Evolutionary conservation across 2,797 vertebrate genomes (phyloP).

Genomic region (Caiman crocodilus): DNA sequence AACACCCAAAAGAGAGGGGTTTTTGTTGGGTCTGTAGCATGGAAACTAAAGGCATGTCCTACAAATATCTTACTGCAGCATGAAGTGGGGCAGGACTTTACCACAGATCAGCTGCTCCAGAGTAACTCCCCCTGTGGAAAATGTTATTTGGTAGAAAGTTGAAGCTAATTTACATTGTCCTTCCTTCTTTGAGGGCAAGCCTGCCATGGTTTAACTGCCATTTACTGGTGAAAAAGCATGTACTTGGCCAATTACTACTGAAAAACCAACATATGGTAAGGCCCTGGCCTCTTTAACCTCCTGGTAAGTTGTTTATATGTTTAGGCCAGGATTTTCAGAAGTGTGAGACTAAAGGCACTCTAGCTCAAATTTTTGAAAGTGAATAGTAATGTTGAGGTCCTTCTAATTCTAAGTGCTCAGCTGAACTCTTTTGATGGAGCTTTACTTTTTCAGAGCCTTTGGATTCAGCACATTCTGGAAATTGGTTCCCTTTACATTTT

Average conservation of each 20-base stretch:
- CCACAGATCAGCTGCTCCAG: no score
- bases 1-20: neutral
- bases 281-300: no score
- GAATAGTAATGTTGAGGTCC: neutral
- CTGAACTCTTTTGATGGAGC: neutral
- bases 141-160: no score
- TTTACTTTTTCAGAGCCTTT: neutral
- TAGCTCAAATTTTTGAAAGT: neutral
- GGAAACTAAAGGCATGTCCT: neutral
- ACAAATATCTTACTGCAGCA: neutral
- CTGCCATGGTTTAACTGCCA: no score
- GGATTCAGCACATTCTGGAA: neutral
- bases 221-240: no score
- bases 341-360: neutral
- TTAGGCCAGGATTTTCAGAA: neutral
- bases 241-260: no score
- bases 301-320: no score
- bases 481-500: neutral
- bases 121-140: no score
- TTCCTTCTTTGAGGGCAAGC: no score
- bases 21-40: fast-evolving
- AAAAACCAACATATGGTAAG: no score
- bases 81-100: no score
- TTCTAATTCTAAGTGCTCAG: neutral
- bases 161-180: no score